Conservation (phyloP, 2,888 invertebrate species). For the Leucophora obtusa region DNA sequence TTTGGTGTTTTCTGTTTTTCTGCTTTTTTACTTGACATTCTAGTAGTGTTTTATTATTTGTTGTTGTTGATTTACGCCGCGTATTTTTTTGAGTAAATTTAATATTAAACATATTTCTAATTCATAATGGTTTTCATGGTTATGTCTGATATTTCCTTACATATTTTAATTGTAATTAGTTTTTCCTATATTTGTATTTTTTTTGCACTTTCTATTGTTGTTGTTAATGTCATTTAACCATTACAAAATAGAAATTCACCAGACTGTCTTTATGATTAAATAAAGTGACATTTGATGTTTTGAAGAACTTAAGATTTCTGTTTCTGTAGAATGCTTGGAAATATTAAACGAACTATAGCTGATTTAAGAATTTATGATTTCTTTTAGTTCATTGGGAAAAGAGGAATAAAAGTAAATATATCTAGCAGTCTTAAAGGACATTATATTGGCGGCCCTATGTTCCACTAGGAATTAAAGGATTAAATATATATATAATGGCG, state of each 20-base stretch:
- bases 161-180: slow-evolving; percentile 50
- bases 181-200: slow-evolving; percentile 12
- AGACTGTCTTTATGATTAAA: background rate
- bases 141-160: slow-evolving; percentile 15
- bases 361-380: too few species aligned
- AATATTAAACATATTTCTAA: slow-evolving; percentile 48
- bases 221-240: background rate
- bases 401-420: too few species aligned
- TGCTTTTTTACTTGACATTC: slow-evolving; percentile 4
- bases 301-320: background rate
- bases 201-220: slow-evolving; percentile 8
- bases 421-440: too few species aligned
- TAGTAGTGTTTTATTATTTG: slow-evolving; percentile 1
- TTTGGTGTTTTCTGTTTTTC: slow-evolving; percentile 28
- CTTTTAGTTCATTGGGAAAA: too few species aligned
- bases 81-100: slow-evolving; percentile 12
- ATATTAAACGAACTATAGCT: too few species aligned
- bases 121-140: slow-evolving; percentile 48
- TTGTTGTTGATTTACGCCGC: slow-evolving; percentile 28
- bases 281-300: background rate
- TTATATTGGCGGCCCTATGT: too few species aligned
- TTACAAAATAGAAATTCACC: background rate
- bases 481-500: too few species aligned
- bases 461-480: too few species aligned
- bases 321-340: too few species aligned